These are phyloP conservation scores for Plusia festucae DNA, from an alignment of 2,888 invertebrate species.

Conservation along the genomic window DNA sequence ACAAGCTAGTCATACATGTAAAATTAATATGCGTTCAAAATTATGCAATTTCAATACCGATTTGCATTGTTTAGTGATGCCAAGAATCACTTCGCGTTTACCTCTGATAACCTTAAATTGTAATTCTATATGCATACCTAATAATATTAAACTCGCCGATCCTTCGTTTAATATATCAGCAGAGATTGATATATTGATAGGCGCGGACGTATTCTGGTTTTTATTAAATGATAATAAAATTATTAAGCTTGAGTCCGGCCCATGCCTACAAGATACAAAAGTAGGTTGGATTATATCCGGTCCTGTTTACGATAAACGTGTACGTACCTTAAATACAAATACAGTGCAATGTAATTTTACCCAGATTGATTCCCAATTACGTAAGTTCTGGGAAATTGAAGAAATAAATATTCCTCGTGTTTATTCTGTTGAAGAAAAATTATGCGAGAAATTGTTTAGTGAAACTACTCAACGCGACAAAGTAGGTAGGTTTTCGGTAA, in stretches of 20 bases:
- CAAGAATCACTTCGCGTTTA: not conserved
- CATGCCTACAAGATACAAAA: slow-evolving; percentile 1
- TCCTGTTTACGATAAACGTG: not conserved
- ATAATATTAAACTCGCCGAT: too few species aligned
- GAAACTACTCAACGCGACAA: not conserved
- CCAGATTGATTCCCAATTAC: not conserved
- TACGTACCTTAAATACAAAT: not conserved
- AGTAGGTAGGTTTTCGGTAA: not conserved
- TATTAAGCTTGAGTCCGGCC: not conserved
- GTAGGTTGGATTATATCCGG: too few species aligned
- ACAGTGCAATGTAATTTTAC: not conserved
- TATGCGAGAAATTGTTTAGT: not conserved
- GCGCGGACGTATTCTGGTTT: not conserved
- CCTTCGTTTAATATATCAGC: not conserved
- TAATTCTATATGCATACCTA: too few species aligned
- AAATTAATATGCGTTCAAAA: slow-evolving; percentile 18
- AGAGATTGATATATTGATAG: not conserved
- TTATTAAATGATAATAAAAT: not conserved
- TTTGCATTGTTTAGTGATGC: slow-evolving; percentile 9
- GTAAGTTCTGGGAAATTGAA: not conserved
- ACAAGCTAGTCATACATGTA: slow-evolving; percentile 16
- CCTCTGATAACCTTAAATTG: too few species aligned
- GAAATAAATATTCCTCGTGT: not conserved
- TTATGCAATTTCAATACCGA: slow-evolving; percentile 9
- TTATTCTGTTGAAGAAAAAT: not conserved